Conservation (phyloP, 2,113 vertebrate species). For the Thryonomys swinderianus region DNA sequence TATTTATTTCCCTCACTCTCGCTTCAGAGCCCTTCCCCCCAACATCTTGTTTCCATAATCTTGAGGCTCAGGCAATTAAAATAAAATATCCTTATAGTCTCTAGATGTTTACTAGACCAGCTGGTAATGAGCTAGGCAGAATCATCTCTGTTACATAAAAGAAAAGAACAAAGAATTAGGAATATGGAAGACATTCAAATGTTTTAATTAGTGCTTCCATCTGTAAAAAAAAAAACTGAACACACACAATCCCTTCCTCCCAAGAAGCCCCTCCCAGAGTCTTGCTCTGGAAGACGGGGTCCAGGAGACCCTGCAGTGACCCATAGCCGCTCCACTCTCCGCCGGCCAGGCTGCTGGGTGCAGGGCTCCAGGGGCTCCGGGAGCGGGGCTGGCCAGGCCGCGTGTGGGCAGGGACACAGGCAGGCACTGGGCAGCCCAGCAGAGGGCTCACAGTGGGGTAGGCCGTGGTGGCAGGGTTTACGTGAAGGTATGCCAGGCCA, state of each 20-base stretch:
- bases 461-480: neutral
- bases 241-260: constrained; percentile 25
- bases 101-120: constrained; percentile 77
- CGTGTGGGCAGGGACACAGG: neutral
- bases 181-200: constrained; percentile 75
- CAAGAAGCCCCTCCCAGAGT: constrained; percentile 18
- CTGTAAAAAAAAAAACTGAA: constrained; percentile 71
- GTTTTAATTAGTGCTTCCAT: constrained; percentile 77
- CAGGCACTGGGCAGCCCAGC: neutral
- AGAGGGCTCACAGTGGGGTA: accelerated
- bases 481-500: too few relatives aligned
- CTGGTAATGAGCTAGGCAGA: constrained; percentile 75
- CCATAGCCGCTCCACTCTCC: neutral
- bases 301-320: too few relatives aligned
- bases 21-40: constrained; percentile 60
- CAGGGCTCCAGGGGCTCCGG: neutral
- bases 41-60: constrained; percentile 68
- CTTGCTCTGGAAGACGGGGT: neutral
- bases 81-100: constrained; percentile 77
- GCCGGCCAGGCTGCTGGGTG: neutral
- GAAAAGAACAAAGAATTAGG: constrained; percentile 76
- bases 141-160: constrained; percentile 75
- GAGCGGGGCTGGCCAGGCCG: neutral
- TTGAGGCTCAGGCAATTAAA: constrained; percentile 75
- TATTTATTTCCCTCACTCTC: neutral